Evolutionary conservation across 2,797 vertebrate genomes (phyloP).

Genomic region (Buceros bicornis): DNA sequence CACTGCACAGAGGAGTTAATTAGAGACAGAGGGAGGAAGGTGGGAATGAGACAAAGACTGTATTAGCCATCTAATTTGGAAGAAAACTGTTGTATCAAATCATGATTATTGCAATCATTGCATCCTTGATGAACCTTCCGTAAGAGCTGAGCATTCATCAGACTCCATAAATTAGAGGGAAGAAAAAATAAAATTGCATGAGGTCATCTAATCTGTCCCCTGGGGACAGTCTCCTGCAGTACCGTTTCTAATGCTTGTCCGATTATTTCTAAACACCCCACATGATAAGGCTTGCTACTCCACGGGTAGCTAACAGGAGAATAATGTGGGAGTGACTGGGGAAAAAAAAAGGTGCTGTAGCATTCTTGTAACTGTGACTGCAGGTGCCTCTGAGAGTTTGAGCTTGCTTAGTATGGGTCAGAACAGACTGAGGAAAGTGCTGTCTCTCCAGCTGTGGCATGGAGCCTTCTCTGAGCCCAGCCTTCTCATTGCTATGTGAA

Average conservation of each 20-base stretch:
- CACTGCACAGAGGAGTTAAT: conserved; percentile 55
- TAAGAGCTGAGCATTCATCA: conserved; percentile 35
- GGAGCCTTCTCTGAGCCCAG: neutral
- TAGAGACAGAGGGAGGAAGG: neutral
- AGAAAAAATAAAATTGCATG: neutral
- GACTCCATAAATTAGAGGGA: conserved; percentile 1
- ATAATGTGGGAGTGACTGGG: neutral
- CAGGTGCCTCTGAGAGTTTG: accelerated
- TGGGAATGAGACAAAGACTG: neutral
- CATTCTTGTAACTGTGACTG: neutral
- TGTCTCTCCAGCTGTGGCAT: neutral
- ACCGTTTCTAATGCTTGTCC: conserved; percentile 37
- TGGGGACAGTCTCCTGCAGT: neutral
- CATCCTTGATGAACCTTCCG: conserved; percentile 20
- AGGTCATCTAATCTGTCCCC: conserved; percentile 33
- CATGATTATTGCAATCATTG: conserved; percentile 40
- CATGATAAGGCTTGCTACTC: neutral
- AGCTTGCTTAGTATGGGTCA: neutral
- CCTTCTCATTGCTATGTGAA: neutral
- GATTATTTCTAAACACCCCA: conserved; percentile 8
- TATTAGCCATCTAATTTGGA: conserved; percentile 58
- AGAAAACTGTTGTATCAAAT: conserved; percentile 60
- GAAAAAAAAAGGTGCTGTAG: neutral
- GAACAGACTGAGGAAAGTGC: neutral
- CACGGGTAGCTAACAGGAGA: neutral